Evolutionary conservation across 2,113 vertebrate species (phyloP), one percentile per base, ranked within the genome.

Genomic region (Ptyas mucosa): DNA sequence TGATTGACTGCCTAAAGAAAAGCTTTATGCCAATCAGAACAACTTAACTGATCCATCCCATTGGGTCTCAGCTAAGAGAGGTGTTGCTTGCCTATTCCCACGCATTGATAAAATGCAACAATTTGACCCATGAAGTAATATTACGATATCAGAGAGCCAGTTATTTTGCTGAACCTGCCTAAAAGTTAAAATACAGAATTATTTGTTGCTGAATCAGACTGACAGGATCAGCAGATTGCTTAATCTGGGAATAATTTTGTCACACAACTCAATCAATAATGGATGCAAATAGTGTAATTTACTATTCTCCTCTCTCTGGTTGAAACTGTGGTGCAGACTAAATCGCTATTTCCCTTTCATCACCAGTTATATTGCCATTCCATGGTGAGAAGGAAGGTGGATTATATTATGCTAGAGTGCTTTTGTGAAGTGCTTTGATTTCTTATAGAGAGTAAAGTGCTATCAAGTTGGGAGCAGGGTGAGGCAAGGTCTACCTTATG

Each of bases 391-490:
- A 51, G 0, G 0, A 24, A 26, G 94, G 94, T 54, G 94, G 86
- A 90, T 15, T 14, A 69, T 39, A 85, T 93, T 91, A 90, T 53
- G 89, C 89, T 86, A 93, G 54, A 88, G 8, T 87, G 14, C 85
- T 20, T 91, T 91, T 92, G 39, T 58, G 24, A 94, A 95, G 61
- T 85, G 5, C 34, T 94, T 94, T 91, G 89, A 61, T 89, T 58
- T 88, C 91, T 55, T 94, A 55, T 92, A 55, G 90, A 91, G 93
- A 95, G 90, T 20, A 91, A 89, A 29, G 61, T 53, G 86, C 91
- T 90, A 24, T 91, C 75, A 93, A 95, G 46, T 52, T 34, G n/a
- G 49, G 12, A 21, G 26, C 24, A 49, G 46, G 69, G 51, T 21
- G 95, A 89, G 0, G 7, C 53, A 34, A 6, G 61, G 18, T 90